Evolutionary conservation across 2,888 invertebrate species (phyloP).

Genomic region (Prenolepis imparis): DNA sequence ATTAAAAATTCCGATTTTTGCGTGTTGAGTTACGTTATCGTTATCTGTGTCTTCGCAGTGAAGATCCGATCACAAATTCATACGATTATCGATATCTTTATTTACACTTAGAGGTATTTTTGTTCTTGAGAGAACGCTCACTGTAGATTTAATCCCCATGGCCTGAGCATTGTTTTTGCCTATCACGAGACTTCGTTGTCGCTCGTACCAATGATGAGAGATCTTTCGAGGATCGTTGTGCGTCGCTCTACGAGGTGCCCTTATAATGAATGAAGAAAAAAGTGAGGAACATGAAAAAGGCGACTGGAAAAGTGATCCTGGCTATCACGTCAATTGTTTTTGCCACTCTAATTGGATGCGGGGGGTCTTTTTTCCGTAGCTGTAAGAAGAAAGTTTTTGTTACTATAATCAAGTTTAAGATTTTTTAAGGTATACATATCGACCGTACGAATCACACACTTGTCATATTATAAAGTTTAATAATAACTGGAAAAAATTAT

Average conservation of each 20-base stretch:
- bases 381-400: constrained; percentile 90
- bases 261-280: constrained; percentile 98
- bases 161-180: constrained; percentile 1
- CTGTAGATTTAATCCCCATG: background rate
- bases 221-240: constrained; percentile 37
- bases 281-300: constrained; percentile 96
- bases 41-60: background rate
- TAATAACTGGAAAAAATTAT: background rate
- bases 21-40: background rate
- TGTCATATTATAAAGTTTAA: background rate
- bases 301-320: constrained; percentile 96
- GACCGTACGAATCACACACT: background rate
- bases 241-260: constrained; percentile 90
- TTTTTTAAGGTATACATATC: background rate
- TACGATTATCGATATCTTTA: background rate
- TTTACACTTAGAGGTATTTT: constrained; percentile 1
- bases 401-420: background rate
- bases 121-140: background rate
- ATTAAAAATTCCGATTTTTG: background rate
- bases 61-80: background rate
- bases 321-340: constrained; percentile 98
- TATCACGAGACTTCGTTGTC: constrained; percentile 36
- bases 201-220: constrained; percentile 28
- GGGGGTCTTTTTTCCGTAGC: constrained; percentile 96
- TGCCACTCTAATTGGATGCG: constrained; percentile 96